Evolutionary conservation across 2,113 vertebrate genomes (phyloP), one percentile per base, ranked within the genome.

Genomic region (Pitta sordida): DNA sequence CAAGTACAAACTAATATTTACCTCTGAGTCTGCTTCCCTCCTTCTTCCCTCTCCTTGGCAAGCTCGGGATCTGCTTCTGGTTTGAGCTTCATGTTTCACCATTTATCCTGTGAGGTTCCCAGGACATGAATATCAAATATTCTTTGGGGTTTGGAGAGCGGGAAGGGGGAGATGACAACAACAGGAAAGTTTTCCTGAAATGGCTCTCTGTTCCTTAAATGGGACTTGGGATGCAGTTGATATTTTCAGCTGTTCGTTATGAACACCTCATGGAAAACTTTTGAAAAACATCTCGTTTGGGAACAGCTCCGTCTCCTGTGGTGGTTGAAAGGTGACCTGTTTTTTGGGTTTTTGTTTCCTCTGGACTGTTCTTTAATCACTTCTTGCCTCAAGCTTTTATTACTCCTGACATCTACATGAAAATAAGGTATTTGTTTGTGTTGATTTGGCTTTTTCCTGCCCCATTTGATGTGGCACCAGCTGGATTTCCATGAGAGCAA

Each of bases 1-100:
- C 94, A 82, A 83, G 93, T 62, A 79, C 94, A 91, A 86, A 86
- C 93, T 73, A 95, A 95, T 95, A 95, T 94, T 95, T 96, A 95
- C 95, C 93, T 86, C 91, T 2, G 58, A 81, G 90, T 94, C 91
- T 94, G 49, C 79, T 84, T 70, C 88, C 73, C 93, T 87, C 70
- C 81, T 88, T 30, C 3, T 55, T 88, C 64, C 46, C 36, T 91
- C 34, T 85, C 58, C 70, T 83, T 90, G 91, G 87, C 87, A 88
- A 80, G 70, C 71, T 73, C 55, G 2, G 30, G 70, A 36, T 58
- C 37, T 34, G 43, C 36, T 93, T 29, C 65, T 71, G 21, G 41
- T 64, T 73, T 34, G 19, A 74, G 69, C 56, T 70, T 64, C 22
- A 0, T 32, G n/a, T 59, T 81, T 21, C 30, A 83, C 69, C 58